These are phyloP conservation scores for Pollenia amentaria DNA, from an alignment of 2,888 invertebrate genomes.

Conservation along the genomic window DNA sequence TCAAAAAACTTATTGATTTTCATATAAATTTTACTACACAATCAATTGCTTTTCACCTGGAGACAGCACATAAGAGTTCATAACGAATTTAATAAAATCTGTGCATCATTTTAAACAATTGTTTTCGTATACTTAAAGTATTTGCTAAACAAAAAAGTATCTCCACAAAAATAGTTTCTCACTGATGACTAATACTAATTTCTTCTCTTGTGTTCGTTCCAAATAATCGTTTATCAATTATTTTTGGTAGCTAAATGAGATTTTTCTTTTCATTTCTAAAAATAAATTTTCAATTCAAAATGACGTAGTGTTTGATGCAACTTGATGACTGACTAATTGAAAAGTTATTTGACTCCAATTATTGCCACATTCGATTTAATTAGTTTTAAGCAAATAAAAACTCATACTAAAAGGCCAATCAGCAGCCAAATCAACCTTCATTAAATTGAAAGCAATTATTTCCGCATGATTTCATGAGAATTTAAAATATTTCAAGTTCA, in stretches of 20 bases:
- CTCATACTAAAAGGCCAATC: slow-evolving; percentile 12
- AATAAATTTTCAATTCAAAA: slow-evolving; percentile 34
- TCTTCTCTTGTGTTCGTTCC: neutral
- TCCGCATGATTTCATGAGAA: slow-evolving; percentile 81
- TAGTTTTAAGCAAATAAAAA: slow-evolving; percentile 40
- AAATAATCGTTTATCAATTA: slow-evolving; percentile 16
- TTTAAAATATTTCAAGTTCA: slow-evolving; percentile 76
- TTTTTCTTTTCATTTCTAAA: slow-evolving; percentile 11
- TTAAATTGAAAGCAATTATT: slow-evolving; percentile 75
- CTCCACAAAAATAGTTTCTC: neutral
- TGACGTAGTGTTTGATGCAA: slow-evolving; percentile 12
- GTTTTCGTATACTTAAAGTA: neutral
- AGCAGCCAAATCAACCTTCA: slow-evolving; percentile 46
- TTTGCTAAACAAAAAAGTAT: neutral
- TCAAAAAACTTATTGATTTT: too few relatives aligned
- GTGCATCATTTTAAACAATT: neutral
- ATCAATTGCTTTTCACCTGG: too few relatives aligned
- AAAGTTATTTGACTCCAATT: slow-evolving; percentile 57
- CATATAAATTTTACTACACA: too few relatives aligned
- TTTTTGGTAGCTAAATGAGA: neutral
- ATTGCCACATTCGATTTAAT: slow-evolving; percentile 56
- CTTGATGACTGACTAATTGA: slow-evolving; percentile 36
- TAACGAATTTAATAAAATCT: too few relatives aligned
- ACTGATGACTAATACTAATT: slow-evolving; percentile 34
- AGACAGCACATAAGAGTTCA: too few relatives aligned